A percentile compares a stretch with the other conserved stretches of the same genome.
Evolutionary conservation across 2,113 vertebrate genomes (phyloP).

Genomic region (Cnemophilus loriae): DNA sequence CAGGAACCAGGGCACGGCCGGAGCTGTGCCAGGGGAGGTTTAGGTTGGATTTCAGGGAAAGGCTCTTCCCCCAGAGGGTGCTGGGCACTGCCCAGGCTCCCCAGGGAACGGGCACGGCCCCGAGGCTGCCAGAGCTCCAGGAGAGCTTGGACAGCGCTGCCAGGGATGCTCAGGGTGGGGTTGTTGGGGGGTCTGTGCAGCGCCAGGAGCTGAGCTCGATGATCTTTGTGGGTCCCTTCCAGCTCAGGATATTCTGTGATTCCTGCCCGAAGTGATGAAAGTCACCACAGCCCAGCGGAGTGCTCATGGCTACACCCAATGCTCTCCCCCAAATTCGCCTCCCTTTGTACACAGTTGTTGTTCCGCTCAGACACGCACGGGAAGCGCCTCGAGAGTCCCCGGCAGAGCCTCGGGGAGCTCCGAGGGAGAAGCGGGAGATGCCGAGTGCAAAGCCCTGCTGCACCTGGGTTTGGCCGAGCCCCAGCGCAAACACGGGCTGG

Average conservation of each 20-base stretch:
- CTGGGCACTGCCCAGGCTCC: not conserved
- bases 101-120: not conserved
- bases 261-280: not conserved
- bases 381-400: not conserved
- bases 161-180: accelerated
- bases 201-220: accelerated
- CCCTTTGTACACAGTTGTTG: accelerated
- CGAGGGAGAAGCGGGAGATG: too few relatives aligned
- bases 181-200: not conserved
- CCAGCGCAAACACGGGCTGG: too few relatives aligned
- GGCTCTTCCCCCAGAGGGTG: not conserved
- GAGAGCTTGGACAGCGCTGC: accelerated
- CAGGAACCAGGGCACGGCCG: not conserved
- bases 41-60: not conserved
- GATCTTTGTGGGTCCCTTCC: not conserved
- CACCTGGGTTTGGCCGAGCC: not conserved
- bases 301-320: accelerated
- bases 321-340: not conserved
- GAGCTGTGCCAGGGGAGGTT: accelerated
- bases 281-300: not conserved
- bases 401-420: not conserved
- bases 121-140: not conserved
- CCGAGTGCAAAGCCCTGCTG: accelerated
- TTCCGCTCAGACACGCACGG: not conserved
- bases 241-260: not conserved